Evolutionary conservation across 2,797 vertebrate species (phyloP).

Genomic region (Sus cebifrons): DNA sequence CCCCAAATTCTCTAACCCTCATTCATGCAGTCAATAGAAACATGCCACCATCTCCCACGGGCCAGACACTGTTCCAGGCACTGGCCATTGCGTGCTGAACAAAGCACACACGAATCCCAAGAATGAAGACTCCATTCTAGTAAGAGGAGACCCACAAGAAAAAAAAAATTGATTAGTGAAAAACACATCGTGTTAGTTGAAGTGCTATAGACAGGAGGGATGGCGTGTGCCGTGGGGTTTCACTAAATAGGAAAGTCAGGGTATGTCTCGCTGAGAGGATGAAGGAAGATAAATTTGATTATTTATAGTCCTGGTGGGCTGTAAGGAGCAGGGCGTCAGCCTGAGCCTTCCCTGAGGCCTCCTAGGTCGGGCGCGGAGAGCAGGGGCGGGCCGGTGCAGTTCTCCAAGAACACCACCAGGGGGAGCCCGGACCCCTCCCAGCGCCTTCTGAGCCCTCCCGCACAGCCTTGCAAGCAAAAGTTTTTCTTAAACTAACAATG

Average conservation of each 20-base stretch:
- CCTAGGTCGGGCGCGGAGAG: not conserved
- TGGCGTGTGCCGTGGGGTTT: not conserved
- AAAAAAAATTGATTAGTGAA: not conserved
- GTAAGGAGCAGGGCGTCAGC: not conserved
- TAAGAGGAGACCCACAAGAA: not conserved
- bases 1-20: not conserved
- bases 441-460: constrained; percentile 61
- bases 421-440: constrained; percentile 84
- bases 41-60: not conserved
- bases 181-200: not conserved
- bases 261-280: not conserved
- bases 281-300: not conserved
- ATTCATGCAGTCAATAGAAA: not conserved
- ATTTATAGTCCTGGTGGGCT: not conserved
- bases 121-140: not conserved
- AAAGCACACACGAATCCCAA: not conserved
- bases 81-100: not conserved
- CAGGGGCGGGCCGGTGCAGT: not conserved
- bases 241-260: not conserved
- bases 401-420: constrained; percentile 73
- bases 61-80: not conserved
- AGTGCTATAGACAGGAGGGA: not conserved
- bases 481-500: constrained; percentile 90
- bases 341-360: not conserved
- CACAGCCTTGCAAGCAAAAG: constrained; percentile 88